Base-by-base conservation (phyloP, 2,888 invertebrate species). In the Tipula confusa region DNA sequence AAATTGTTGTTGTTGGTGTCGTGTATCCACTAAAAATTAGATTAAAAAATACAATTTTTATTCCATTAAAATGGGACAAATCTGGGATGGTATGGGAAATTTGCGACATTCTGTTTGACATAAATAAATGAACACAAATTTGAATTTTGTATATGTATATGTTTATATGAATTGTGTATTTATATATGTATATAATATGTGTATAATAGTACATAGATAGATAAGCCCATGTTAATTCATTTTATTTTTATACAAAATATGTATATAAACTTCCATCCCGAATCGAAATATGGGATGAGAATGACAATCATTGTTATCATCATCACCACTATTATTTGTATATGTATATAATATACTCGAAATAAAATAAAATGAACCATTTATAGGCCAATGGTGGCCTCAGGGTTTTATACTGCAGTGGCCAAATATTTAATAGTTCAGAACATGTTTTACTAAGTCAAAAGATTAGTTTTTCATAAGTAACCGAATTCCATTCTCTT, bases 101-200 rank as follows among this genome's bases (percentile, higher is more conserved):
- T 64, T 64, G 64, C 64, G 64, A 64, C 64, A 64, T 64, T 64
- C 64, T 64, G 64, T 64, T 64, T 64, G 64, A 64, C 64, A 64
- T 64, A 64, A 64, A 64, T 64, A 64, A 64, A 64, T 64, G 64
- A 64, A 64, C 64, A 64, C 64, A 64, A 64, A 64, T 64, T 64
- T 64, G 24, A 64, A 64, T 64, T 64, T 64, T 64, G 24, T 64
- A 24, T 64, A 48, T 4, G 11, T 9, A 33, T 33, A 33, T 3
- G 11, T 11, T 33, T 33, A 11, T 33, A 33, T 33, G 4, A 33
- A 33, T 33, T 38, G 3, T 38, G 2, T 38, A 38, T 38, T 13
- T 24, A 64, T 24, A 24, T 64, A 64, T 24, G 24, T 24, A 24
- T 64, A 9, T 64, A 64, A 24, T 5, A n/a, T 43, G 2, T n/a